Percentiles rank a stretch among this genome's conserved stretches.
Conservation (phyloP, 2,888 invertebrate genomes). For the Pseudococcus jackbeardsleyi region DNA sequence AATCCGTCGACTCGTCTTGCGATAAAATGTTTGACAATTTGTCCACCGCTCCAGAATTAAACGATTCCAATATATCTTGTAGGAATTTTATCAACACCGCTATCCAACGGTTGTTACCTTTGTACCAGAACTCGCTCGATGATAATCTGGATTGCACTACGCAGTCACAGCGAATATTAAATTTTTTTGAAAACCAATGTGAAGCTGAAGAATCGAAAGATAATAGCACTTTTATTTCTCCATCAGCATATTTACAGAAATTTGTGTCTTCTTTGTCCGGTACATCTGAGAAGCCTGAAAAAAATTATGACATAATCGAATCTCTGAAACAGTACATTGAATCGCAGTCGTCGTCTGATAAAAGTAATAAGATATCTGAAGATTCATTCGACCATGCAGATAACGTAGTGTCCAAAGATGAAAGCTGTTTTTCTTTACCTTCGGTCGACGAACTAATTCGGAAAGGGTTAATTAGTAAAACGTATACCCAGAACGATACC, state of each 20-base stretch:
- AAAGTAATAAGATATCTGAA: neutral
- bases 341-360: neutral
- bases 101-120: constrained; percentile 16
- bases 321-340: neutral
- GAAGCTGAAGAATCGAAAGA: neutral
- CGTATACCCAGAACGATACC: neutral
- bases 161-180: neutral
- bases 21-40: neutral
- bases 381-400: neutral
- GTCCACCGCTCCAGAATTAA: neutral
- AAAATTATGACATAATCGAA: neutral
- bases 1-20: neutral
- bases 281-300: neutral
- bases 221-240: neutral
- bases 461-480: constrained; percentile 32
- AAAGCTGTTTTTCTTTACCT: neutral
- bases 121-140: constrained; percentile 49
- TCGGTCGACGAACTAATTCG: constrained; percentile 36
- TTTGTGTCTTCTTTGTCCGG: neutral
- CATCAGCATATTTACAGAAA: constrained; percentile 19
- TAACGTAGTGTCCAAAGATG: neutral
- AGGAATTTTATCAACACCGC: neutral
- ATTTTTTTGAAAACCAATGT: neutral
- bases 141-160: neutral
- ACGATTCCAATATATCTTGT: neutral